Base-by-base conservation (phyloP, 1,140 invertebrate genomes). In the Macrotrachela quadricornifera region DNA sequence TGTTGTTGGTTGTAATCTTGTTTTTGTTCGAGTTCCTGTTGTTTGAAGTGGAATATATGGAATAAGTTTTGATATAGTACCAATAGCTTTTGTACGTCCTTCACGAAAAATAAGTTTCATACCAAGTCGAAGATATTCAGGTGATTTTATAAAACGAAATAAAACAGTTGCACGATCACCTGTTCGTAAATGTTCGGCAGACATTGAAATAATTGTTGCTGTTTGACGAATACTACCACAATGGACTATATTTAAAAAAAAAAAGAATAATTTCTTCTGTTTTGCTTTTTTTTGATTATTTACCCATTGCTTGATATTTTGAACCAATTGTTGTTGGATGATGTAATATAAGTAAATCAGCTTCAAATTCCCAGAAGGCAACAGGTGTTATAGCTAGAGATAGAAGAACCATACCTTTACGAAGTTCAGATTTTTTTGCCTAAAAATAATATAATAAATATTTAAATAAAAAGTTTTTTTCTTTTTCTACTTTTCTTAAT, bases 401-500 rank as follows among this genome's bases (percentile, higher is more conserved):
- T 0, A 97, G 82, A 80, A 99, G 82, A 15, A 97, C 90, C 90
- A 97, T 97, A 53, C 94, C 94, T 76, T 97, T 97, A 14, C 92
- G 77, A 64, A 97, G 86, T 64, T 91, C 82, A 8, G 83, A 85
- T 57, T 88, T 72, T 73, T 92, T 94, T 17, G 95, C 87, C 77
- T 80, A 37, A 36, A 36, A 30, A 41, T 43, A 46, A 13, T 50
- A 9, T n/a, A 8, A 30, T 4, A 8, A 30, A 30, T 30, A 30
- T 10, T 50, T 48, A 15, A 54, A 46, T 37, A 12, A 38, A 57
- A 14, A 56, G 14, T n/a, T n/a, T n/a, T 11, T 48, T 37, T 16
- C n/a, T 21, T 48, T 39, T 37, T 60, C n/a, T 66, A 82, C 80
- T 76, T 94, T 96, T 74, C 95, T 96, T 2, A 99, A 73, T 21